These are phyloP conservation scores for Pangasius krempfi DNA, from an alignment of 2,797 vertebrate species.

Conservation along the genomic window DNA sequence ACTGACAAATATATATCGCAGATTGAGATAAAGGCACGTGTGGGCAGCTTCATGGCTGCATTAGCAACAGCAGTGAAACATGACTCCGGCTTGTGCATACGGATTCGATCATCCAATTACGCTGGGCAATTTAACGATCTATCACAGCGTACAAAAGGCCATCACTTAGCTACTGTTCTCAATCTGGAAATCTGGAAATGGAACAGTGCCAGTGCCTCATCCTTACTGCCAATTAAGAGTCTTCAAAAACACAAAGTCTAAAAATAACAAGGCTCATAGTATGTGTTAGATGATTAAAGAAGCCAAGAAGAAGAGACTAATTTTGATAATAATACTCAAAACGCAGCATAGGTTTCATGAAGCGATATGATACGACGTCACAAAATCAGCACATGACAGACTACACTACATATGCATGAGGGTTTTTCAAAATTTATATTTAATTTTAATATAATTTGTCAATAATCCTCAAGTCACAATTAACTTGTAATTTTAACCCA, in stretches of 20 bases:
- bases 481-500: too few species aligned
- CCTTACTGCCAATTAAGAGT: constrained; percentile 45
- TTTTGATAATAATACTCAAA: neutral
- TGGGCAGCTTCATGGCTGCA: constrained; percentile 29
- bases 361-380: neutral
- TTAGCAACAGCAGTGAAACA: constrained; percentile 42
- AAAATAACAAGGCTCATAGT: constrained; percentile 39
- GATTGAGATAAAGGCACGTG: constrained; percentile 67
- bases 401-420: neutral
- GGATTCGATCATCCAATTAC: constrained; percentile 54
- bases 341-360: neutral
- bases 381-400: neutral
- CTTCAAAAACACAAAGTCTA: constrained; percentile 24
- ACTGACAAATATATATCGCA: constrained; percentile 34
- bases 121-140: constrained; percentile 43
- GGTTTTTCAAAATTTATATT: neutral
- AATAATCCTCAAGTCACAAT: neutral
- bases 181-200: constrained; percentile 40
- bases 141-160: constrained; percentile 43
- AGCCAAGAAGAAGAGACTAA: neutral
- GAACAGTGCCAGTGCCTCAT: constrained; percentile 14
- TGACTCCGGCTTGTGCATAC: constrained; percentile 45
- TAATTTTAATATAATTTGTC: too few species aligned
- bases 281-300: neutral
- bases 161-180: constrained; percentile 44